Conservation (phyloP, 2,888 invertebrate genomes). For the Caenorhabditis parvicauda region DNA sequence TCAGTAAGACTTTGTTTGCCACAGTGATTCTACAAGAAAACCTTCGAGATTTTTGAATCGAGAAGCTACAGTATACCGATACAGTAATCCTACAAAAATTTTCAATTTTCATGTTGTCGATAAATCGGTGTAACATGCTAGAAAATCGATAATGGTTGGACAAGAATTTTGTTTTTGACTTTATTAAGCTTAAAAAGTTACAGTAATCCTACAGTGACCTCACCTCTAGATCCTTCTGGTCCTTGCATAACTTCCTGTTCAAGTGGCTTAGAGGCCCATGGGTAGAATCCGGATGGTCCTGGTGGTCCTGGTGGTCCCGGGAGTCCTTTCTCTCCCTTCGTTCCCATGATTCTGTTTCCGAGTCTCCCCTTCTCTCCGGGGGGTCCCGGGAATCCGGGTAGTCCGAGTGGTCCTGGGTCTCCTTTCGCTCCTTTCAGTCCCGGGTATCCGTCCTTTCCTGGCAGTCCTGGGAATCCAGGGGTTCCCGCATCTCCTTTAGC, state of each 20-base stretch:
- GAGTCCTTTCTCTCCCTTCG: slow-evolving; percentile 59
- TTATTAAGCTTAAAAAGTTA: neutral
- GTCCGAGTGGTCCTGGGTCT: slow-evolving; percentile 50
- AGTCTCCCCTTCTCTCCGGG: slow-evolving; percentile 55
- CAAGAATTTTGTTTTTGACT: neutral
- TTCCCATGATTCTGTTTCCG: slow-evolving; percentile 54
- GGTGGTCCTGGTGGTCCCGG: slow-evolving; percentile 48
- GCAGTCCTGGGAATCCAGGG: slow-evolving; percentile 55
- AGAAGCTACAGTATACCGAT: no score
- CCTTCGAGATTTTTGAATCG: no score
- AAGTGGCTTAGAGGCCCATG: slow-evolving; percentile 48
- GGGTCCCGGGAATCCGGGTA: slow-evolving; percentile 57
- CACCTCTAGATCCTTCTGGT: slow-evolving; percentile 45
- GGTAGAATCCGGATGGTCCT: slow-evolving; percentile 55
- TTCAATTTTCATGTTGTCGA: no score
- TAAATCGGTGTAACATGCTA: no score
- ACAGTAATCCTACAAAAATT: no score
- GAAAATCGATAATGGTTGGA: no score
- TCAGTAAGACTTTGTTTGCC: no score
- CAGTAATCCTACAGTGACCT: neutral
- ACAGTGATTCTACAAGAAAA: no score
- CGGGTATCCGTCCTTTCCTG: slow-evolving; percentile 57
- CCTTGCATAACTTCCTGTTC: slow-evolving; percentile 60
- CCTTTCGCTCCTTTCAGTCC: slow-evolving; percentile 54
- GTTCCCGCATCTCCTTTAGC: slow-evolving; percentile 39